Base-by-base conservation (phyloP, 2,888 invertebrate genomes). In the Heliconius cydno region DNA sequence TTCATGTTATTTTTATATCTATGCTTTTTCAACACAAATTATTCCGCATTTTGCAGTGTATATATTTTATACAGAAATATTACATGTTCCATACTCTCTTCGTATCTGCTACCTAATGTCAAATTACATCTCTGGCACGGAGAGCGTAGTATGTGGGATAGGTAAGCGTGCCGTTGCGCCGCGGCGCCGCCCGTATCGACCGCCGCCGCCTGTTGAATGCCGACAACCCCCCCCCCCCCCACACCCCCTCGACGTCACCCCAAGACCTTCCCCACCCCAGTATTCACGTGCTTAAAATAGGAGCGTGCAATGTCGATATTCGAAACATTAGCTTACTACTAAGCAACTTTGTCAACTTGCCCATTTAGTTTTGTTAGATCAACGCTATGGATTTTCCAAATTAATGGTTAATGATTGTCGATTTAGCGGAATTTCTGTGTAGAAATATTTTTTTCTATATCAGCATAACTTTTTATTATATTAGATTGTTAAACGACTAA, bases 281-380 rank as follows among this genome's bases (percentile, higher is more conserved):
- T 92, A 94, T 94, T 94, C 93, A 94, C 92, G 91, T 93, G 93
- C 93, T 93, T 91, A 94, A 94, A 94, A 94, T 94, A 94, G 93
- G 92, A 92, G 89, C 91, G 90, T 91, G 91, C 90, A 90, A 89
- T 93, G 92, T 92, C 94, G 93, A 94, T 94, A 92, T 94, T 93
- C 91, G 90, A 92, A 91, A 92, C 91, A 93, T 92, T 92, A 91
- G 90, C 91, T 89, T 87, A 85, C 86, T 86, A 89, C 88, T 90
- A 90, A 90, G 90, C 90, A 71, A 75, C 74, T 73, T 77, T 79
- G 70, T 77, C 66, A 34, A 41, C 65, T 73, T 68, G 74, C 38
- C 41, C 68, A 30, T 65, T 28, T 68, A 57, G 52, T 60, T 74
- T 74, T 38, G 41, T 65, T 66, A 41, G 63, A 25, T 10, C 75